Conservation (phyloP, 1,140 invertebrate genomes). For the Sarcophaga peregrina region DNA sequence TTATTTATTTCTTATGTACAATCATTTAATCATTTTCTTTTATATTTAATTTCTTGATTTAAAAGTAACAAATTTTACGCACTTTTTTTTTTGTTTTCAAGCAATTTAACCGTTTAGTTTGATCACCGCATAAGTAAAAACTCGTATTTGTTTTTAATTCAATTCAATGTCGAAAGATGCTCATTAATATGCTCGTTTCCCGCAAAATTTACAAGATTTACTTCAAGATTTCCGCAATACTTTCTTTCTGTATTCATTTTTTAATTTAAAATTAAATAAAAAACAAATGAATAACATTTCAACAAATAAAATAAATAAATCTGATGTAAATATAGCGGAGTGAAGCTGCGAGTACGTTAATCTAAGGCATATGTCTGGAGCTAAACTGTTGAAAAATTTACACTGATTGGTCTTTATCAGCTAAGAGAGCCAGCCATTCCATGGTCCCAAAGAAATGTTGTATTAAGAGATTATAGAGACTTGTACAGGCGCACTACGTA, state of each 20-base stretch:
- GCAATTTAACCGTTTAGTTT: conserved; percentile 9
- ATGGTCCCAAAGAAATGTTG: neutral
- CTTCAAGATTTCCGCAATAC: too few relatives aligned
- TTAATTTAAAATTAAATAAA: neutral
- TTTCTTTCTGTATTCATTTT: neutral
- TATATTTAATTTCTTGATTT: neutral
- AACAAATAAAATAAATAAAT: conserved; percentile 21
- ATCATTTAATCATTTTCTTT: neutral
- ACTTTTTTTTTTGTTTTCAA: neutral
- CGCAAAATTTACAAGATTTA: conserved; percentile 16
- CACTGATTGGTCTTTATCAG: neutral
- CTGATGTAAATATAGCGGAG: conserved; percentile 22
- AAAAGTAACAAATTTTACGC: neutral
- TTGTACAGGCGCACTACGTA: neutral
- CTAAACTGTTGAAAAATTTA: conserved; percentile 34
- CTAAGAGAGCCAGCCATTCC: neutral
- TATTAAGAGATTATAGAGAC: neutral
- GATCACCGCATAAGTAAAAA: neutral
- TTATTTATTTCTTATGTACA: neutral
- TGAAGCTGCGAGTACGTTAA: conserved; percentile 37
- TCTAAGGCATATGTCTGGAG: conserved; percentile 39
- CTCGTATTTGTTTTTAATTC: neutral
- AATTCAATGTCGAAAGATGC: conserved; percentile 14
- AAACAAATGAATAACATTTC: conserved; percentile 24
- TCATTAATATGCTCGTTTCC: conserved; percentile 5